Evolutionary conservation across 2,888 invertebrate genomes (phyloP).

Genomic region (Leucania comma): DNA sequence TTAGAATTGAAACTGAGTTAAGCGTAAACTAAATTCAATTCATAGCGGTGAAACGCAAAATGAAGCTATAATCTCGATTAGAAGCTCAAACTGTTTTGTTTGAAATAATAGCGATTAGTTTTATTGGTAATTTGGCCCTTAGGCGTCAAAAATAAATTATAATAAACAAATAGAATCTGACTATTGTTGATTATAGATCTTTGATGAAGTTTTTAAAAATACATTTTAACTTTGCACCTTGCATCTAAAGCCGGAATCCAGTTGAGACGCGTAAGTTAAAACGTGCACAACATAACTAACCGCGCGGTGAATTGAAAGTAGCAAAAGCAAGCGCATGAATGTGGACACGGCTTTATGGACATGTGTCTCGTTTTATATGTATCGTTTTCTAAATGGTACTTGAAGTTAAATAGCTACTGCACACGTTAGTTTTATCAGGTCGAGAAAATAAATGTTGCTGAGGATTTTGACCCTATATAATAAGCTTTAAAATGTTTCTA

Average conservation of each 20-base stretch:
- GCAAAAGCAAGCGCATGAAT: background rate
- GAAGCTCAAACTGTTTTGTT: too few relatives aligned
- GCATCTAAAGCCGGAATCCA: background rate
- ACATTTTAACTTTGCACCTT: background rate
- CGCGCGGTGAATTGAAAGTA: background rate
- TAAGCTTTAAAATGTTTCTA: background rate
- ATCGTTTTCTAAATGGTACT: slow-evolving; percentile 31
- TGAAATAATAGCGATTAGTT: too few relatives aligned
- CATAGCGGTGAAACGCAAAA: too few relatives aligned
- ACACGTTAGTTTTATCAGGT: background rate
- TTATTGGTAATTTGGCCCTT: too few relatives aligned
- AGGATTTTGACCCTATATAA: background rate
- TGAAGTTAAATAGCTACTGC: slow-evolving; percentile 4
- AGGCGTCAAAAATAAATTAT: too few relatives aligned
- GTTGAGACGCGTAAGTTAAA: too few relatives aligned
- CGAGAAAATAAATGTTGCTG: background rate
- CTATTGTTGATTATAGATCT: background rate
- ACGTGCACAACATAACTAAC: background rate
- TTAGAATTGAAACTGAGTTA: too few relatives aligned
- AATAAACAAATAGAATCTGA: too few relatives aligned
- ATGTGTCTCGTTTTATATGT: slow-evolving; percentile 20
- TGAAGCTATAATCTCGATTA: too few relatives aligned
- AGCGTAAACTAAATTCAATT: too few relatives aligned
- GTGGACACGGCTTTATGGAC: slow-evolving; percentile 2
- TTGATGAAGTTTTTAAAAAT: background rate